Base-by-base conservation (phyloP, 2,113 vertebrate species). In the Anguilla rostrata region DNA sequence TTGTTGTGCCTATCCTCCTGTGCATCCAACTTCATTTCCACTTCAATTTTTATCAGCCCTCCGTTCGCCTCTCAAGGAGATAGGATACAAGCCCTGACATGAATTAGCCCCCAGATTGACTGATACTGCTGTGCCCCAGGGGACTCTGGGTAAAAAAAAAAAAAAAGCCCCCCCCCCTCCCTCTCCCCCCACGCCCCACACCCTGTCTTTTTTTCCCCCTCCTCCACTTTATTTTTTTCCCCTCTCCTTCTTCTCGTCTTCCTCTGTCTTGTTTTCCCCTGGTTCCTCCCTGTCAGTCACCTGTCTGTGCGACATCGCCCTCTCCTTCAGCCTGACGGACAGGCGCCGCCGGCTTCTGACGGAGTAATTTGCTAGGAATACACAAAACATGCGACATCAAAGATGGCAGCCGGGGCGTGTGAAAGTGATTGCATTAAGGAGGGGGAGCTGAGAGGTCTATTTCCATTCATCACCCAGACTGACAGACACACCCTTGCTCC, bases 21-120 rank as follows among this genome's bases (percentile, higher is more conserved):
- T 96, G 96, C 96, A 95, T 96, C 96, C 95, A 95, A 98, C 97
- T 98, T 97, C 97, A 98, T 99, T 98, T 98, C 97, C 98, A 98
- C 97, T 99, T 97, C 97, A 97, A 97, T 98, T 98, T 95, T 98
- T 97, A 98, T 98, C 98, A 97, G 97, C 96, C 95, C 97, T 96
- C 96, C 94, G 92, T 96, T 96, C 94, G 93, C 96, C 96, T 96
- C 92, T 97, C 94, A 95, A 94, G 96, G 95, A 98, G 98, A 98
- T 97, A 97, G 97, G 95, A 97, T 97, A 96, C 96, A 95, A 95
- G 97, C 95, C 94, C 95, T 97, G 97, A 98, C 97, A 97, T 93
- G 96, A 98, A 98, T 98, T 97, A 98, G 97, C 96, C 95, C 94
- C 92, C 95, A 97, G 97, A 98, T 98, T 94, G 97, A 97, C 96